phyloP scores from a whole-genome alignment of 1,140 invertebrate genomes.

The Orius insidiosus region DNA sequence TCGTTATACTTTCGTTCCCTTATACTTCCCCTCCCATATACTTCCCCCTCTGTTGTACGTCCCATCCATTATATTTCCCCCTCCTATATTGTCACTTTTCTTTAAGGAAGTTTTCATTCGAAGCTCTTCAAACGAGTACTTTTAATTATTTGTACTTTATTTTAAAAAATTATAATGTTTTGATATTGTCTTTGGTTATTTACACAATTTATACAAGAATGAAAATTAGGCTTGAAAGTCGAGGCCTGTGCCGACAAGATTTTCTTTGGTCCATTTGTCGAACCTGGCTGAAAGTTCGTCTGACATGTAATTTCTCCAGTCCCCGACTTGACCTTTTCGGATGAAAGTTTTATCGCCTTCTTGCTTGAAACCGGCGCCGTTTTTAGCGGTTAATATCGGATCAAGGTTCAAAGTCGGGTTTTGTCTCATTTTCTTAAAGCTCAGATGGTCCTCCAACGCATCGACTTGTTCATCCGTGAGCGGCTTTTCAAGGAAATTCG shows the following conservation, averaged over 20 bases:
- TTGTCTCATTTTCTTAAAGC: slow-evolving; percentile 43
- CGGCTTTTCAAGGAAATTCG: slow-evolving; percentile 50
- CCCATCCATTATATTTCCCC: too few species aligned
- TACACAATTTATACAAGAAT: too few species aligned
- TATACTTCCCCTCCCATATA: too few species aligned
- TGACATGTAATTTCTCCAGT: slow-evolving; percentile 68
- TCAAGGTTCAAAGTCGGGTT: slow-evolving; percentile 53
- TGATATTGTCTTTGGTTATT: too few species aligned
- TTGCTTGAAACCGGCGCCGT: slow-evolving; percentile 28
- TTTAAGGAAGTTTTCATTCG: too few species aligned
- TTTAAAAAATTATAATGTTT: too few species aligned
- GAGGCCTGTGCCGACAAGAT: slow-evolving; percentile 23
- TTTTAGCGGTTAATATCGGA: slow-evolving; percentile 34
- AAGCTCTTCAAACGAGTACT: too few species aligned
- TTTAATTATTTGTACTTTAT: too few species aligned
- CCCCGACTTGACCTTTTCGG: slow-evolving; percentile 63
- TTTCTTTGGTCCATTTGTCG: slow-evolving; percentile 52
- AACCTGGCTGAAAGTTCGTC: slow-evolving; percentile 49
- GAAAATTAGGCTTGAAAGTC: slow-evolving; percentile 13
- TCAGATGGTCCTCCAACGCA: slow-evolving; percentile 49
- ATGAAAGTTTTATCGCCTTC: slow-evolving; percentile 45
- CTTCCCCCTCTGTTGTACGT: too few species aligned
- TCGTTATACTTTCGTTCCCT: too few species aligned
- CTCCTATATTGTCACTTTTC: too few species aligned
- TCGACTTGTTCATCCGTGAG: slow-evolving; percentile 45